Conservation (phyloP, 1,140 invertebrate genomes). For the Cheumatopsyche charites region DNA sequence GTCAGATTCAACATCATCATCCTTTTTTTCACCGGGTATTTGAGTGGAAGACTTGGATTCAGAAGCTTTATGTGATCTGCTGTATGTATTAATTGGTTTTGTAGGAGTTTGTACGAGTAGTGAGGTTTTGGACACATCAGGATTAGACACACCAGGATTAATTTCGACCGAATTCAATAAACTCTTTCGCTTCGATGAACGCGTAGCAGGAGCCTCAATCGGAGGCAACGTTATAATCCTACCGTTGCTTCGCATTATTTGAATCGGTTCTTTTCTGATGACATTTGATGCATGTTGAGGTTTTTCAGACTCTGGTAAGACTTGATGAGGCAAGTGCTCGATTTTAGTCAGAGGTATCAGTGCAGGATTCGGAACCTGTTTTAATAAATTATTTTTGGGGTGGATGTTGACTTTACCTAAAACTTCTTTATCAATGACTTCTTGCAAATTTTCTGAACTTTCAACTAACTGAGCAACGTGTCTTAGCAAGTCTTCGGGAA, state of each 20-base stretch:
- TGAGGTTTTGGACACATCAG: not conserved
- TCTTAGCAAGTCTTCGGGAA: conserved; percentile 70
- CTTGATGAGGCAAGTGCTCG: conserved; percentile 19
- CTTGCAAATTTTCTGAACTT: conserved; percentile 69
- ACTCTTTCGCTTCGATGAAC: conserved; percentile 55
- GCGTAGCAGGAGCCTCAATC: conserved; percentile 77
- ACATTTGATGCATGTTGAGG: conserved; percentile 6
- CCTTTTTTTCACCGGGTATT: conserved; percentile 53
- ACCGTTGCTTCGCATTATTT: conserved; percentile 73
- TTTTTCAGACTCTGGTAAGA: conserved; percentile 6
- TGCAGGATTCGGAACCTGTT: not conserved
- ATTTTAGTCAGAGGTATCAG: conserved; percentile 22
- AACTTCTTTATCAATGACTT: conserved; percentile 70
- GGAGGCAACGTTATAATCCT: conserved; percentile 76
- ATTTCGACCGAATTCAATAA: conserved; percentile 42
- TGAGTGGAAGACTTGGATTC: not conserved
- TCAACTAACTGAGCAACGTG: conserved; percentile 71
- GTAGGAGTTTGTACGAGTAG: not conserved
- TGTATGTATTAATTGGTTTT: not conserved
- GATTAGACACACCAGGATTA: not conserved
- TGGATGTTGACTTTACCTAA: conserved; percentile 58
- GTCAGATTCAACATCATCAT: conserved; percentile 68
- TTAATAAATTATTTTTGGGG: conserved; percentile 45
- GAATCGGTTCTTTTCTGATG: conserved; percentile 63
- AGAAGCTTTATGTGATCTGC: conserved; percentile 3